A percentile compares a stretch with the other conserved stretches of the same genome.
phyloP scores from a whole-genome alignment of 1,140 invertebrate genomes.

The Steinernema feltiae region DNA sequence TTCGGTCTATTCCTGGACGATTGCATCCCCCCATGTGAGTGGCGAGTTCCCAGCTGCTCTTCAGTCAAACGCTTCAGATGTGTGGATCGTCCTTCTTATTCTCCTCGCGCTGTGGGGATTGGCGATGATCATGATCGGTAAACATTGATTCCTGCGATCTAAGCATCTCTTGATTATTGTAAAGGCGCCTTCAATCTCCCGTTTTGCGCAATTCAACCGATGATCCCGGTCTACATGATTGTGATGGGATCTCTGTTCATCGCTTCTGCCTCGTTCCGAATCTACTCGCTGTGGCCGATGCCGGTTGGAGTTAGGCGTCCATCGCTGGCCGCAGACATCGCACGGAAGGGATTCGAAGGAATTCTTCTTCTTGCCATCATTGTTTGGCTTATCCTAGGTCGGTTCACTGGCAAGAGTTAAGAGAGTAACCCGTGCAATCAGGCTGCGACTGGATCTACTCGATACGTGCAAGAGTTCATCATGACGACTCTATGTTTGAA shows the following conservation, averaged over 20 bases:
- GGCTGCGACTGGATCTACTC: constrained; percentile 37
- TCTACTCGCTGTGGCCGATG: constrained; percentile 26
- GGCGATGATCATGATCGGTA: constrained; percentile 25
- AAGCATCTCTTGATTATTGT: neutral
- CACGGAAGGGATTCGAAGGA: constrained; percentile 18
- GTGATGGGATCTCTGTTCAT: constrained; percentile 30
- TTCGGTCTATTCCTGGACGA: constrained; percentile 31
- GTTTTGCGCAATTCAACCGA: constrained; percentile 29
- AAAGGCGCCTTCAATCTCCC: constrained; percentile 30
- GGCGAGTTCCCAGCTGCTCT: neutral
- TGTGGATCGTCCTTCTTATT: constrained; percentile 19
- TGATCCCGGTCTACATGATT: constrained; percentile 35
- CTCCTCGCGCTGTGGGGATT: constrained; percentile 23
- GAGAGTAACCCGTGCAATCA: constrained; percentile 17
- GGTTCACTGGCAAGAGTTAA: constrained; percentile 13
- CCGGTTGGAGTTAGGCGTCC: neutral
- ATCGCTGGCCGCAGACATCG: constrained; percentile 10
- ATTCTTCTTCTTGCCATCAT: constrained; percentile 17
- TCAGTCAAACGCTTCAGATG: neutral
- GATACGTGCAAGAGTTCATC: constrained; percentile 22
- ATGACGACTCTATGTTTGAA: constrained; percentile 31
- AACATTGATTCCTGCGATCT: neutral
- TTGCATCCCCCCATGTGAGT: constrained; percentile 20
- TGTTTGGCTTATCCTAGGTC: constrained; percentile 27
- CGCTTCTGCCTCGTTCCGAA: constrained; percentile 25